Evolutionary conservation across 2,797 vertebrate genomes (phyloP).

Genomic region (Coregonus ussuriensis): DNA sequence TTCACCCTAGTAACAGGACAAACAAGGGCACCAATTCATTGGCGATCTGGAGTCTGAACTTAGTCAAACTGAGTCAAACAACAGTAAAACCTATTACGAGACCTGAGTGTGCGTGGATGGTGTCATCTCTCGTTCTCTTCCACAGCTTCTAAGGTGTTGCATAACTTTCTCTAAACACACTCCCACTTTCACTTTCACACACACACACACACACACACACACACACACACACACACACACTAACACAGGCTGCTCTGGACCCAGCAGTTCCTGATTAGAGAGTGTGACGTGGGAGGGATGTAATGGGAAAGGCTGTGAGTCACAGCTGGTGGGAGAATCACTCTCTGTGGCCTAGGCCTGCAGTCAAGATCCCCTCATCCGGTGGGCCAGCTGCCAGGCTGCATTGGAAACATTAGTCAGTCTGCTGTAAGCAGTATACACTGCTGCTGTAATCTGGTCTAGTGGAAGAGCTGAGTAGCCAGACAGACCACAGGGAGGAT

Average conservation of each 20-base stretch:
- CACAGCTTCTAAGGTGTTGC: background rate
- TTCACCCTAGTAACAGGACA: constrained; percentile 23
- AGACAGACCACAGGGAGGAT: background rate
- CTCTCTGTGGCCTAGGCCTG: constrained; percentile 19
- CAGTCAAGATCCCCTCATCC: constrained; percentile 2
- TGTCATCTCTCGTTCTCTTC: background rate
- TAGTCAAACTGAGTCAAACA: background rate
- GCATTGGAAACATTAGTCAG: background rate
- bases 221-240: constrained; percentile 4
- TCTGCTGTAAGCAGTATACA: background rate
- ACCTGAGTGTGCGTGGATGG: background rate
- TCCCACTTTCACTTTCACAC: background rate
- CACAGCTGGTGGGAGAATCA: constrained; percentile 18
- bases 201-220: constrained; percentile 2
- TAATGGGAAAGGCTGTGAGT: constrained; percentile 20
- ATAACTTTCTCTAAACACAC: constrained; percentile 16
- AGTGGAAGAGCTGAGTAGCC: background rate
- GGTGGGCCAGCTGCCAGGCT: constrained; percentile 13
- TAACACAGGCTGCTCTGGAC: background rate
- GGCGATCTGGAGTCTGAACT: background rate
- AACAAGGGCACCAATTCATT: constrained; percentile 15
- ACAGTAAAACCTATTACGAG: background rate
- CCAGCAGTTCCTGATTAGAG: background rate
- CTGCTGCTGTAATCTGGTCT: background rate
- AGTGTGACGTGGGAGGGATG: constrained; percentile 24